These are phyloP conservation scores for Bibio marci DNA, from an alignment of 2,888 invertebrate species.

Conservation along the genomic window DNA sequence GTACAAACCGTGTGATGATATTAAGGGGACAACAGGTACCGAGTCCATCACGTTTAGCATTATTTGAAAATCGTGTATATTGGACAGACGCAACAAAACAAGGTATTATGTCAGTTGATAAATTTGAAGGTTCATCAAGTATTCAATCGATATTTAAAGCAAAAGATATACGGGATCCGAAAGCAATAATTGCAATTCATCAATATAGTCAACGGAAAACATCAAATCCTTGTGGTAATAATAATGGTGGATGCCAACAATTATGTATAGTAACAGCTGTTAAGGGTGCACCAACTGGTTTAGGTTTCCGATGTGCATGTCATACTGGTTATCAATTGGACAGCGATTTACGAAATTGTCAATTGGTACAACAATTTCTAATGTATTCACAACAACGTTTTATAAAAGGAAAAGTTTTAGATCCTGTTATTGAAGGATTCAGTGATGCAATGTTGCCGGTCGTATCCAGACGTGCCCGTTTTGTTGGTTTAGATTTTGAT, in stretches of 20 bases:
- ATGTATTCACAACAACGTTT: constrained; percentile 93
- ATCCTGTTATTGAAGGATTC: constrained; percentile 78
- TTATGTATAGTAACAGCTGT: constrained; percentile 82
- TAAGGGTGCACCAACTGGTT: constrained; percentile 40
- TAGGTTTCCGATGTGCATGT: constrained; percentile 85
- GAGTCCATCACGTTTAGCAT: constrained; percentile 62
- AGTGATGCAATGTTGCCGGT: constrained; percentile 92
- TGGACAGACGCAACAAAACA: constrained; percentile 89
- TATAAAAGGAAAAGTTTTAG: constrained; percentile 80
- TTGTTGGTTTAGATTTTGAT: constrained; percentile 91
- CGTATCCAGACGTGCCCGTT: constrained; percentile 76
- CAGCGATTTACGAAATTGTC: constrained; percentile 60
- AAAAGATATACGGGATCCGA: constrained; percentile 64
- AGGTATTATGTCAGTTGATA: constrained; percentile 73
- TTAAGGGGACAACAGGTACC: constrained; percentile 72
- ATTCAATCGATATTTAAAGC: constrained; percentile 67
- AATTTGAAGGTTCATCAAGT: constrained; percentile 61
- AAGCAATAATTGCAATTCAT: constrained; percentile 69
- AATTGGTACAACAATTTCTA: constrained; percentile 68
- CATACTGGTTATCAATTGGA: constrained; percentile 69
- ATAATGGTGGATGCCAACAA: constrained; percentile 81
- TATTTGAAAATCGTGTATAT: constrained; percentile 74
- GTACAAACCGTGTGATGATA: constrained; percentile 61
- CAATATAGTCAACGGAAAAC: constrained; percentile 55
- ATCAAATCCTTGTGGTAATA: constrained; percentile 69